phyloP scores from a whole-genome alignment of 2,797 vertebrate genomes.

The Onychomys torridus region DNA sequence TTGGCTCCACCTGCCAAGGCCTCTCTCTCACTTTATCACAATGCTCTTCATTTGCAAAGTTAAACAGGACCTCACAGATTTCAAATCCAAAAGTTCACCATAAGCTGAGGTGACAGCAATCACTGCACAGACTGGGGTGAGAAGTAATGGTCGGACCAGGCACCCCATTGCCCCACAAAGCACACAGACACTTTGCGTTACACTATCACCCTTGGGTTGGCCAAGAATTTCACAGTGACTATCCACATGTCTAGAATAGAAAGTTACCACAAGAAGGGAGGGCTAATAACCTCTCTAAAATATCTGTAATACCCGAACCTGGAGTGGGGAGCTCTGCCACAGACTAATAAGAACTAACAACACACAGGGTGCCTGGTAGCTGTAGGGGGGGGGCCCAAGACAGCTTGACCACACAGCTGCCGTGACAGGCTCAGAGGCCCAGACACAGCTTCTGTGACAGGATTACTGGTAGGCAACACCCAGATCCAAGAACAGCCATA shows the following conservation, averaged over 20 bases:
- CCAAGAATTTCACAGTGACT: conserved; percentile 7
- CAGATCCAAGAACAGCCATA: no score
- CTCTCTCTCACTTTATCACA: no score
- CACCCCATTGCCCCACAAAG: not conserved
- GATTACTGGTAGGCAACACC: no score
- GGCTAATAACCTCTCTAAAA: not conserved
- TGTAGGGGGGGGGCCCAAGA: no score
- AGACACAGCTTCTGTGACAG: no score
- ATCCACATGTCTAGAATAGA: not conserved
- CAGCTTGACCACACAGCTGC: no score
- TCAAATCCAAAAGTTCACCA: not conserved
- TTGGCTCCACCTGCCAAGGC: no score
- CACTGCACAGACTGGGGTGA: not conserved
- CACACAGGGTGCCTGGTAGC: no score
- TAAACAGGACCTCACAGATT: not conserved
- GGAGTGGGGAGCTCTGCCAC: not conserved
- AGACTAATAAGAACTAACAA: not conserved
- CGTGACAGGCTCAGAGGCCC: no score
- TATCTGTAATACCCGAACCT: not conserved
- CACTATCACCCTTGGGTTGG: not conserved
- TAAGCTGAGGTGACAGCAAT: not conserved
- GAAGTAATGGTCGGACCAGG: not conserved
- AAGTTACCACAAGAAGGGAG: not conserved
- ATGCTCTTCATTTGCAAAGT: conserved; percentile 1
- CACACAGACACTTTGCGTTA: not conserved